Conservation (phyloP, 2,797 vertebrate genomes). For the Molossus alvarezi region DNA sequence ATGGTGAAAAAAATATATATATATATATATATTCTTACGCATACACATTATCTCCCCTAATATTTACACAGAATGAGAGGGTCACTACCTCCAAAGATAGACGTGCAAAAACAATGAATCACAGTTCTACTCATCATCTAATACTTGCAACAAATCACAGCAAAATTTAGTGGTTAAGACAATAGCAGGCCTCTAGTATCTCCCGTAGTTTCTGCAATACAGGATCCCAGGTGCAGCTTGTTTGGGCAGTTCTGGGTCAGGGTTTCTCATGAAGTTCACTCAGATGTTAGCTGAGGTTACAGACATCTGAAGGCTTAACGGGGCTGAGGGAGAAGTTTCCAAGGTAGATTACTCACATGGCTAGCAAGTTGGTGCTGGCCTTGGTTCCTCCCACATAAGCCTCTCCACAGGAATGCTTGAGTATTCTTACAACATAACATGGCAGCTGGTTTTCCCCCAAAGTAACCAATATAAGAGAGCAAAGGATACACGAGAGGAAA, state of each 20-base stretch:
- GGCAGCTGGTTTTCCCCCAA: neutral
- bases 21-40: neutral
- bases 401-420: neutral
- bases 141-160: neutral
- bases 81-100: neutral
- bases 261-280: neutral
- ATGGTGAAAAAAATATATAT: neutral
- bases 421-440: neutral
- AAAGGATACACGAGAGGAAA: neutral
- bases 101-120: conserved; percentile 36
- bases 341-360: fast-evolving
- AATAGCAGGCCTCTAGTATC: neutral
- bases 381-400: neutral
- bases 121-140: conserved; percentile 9
- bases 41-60: neutral
- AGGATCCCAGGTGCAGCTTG: neutral
- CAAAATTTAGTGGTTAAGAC: neutral
- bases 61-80: neutral
- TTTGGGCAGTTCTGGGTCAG: neutral
- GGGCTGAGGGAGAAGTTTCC: neutral
- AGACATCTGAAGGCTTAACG: neutral
- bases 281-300: neutral
- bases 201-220: neutral
- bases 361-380: neutral
- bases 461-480: neutral